These are phyloP conservation scores for Okapia johnstoni DNA, from an alignment of 2,113 vertebrate genomes.

Conservation along the genomic window DNA sequence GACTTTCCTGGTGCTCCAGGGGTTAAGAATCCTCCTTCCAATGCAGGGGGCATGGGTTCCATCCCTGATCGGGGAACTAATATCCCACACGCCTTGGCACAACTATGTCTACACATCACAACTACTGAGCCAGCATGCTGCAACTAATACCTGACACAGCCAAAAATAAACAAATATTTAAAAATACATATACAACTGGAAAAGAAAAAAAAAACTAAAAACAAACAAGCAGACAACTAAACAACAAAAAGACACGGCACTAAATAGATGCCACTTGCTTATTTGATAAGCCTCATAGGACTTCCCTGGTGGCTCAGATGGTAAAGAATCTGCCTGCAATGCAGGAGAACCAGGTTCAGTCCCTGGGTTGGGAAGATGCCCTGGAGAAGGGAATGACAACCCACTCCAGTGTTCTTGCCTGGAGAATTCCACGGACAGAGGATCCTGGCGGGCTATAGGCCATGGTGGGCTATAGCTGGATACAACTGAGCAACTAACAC, in stretches of 20 bases:
- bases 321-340: background rate
- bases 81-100: background rate
- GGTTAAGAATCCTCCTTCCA: background rate
- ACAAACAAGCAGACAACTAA: background rate
- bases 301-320: background rate
- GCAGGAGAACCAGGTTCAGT: background rate
- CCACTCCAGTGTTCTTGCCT: background rate
- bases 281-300: background rate
- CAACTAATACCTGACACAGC: background rate
- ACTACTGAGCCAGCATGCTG: background rate
- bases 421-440: background rate
- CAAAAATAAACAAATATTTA: background rate
- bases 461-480: background rate
- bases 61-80: background rate
- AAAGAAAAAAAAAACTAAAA: background rate
- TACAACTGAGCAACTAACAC: background rate
- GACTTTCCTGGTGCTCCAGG: background rate
- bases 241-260: background rate
- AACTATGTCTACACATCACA: background rate
- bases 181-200: background rate
- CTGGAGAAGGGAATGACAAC: background rate
- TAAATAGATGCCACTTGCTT: background rate
- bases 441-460: background rate
- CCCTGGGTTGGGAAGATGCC: background rate
- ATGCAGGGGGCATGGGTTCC: background rate